These are phyloP conservation scores for Cryptotis parvus DNA, from an alignment of 2,113 vertebrate genomes.

Conservation along the genomic window DNA sequence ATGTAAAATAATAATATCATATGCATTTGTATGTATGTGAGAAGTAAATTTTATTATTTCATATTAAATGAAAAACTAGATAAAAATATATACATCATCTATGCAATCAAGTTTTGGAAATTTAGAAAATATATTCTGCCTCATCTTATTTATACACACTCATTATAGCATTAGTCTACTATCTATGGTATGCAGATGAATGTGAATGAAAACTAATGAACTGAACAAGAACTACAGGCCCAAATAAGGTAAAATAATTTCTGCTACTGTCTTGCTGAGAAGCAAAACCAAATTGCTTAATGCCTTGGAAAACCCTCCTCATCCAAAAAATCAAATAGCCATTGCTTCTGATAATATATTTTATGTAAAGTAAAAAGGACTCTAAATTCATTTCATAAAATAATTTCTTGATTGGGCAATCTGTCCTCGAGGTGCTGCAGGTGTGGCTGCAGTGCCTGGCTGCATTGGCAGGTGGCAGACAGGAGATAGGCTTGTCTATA, in stretches of 20 bases:
- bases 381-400: slow-evolving; percentile 67
- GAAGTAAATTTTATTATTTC: slow-evolving; percentile 35
- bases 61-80: slow-evolving; percentile 53
- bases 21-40: slow-evolving; percentile 18
- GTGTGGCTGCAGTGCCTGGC: too few species aligned
- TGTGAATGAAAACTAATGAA: slow-evolving; percentile 77
- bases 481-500: too few species aligned
- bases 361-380: slow-evolving; percentile 72
- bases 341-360: slow-evolving; percentile 64
- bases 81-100: slow-evolving; percentile 40
- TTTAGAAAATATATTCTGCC: slow-evolving; percentile 36
- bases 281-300: slow-evolving; percentile 75
- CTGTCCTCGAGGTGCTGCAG: too few species aligned
- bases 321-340: slow-evolving; percentile 75
- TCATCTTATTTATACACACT: slow-evolving; percentile 65
- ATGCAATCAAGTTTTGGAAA: slow-evolving; percentile 58
- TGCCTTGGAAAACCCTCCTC: slow-evolving; percentile 73
- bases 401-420: too few species aligned
- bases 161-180: slow-evolving; percentile 69
- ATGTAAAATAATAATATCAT: not conserved
- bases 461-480: too few species aligned
- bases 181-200: slow-evolving; percentile 64
- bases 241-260: slow-evolving; percentile 72
- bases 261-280: slow-evolving; percentile 62
- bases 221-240: slow-evolving; percentile 56